Evolutionary conservation across 92 coral and sea anemone genomes (phyloP), one percentile per base, ranked within the genome.

Genomic region (Porites evermanni): DNA sequence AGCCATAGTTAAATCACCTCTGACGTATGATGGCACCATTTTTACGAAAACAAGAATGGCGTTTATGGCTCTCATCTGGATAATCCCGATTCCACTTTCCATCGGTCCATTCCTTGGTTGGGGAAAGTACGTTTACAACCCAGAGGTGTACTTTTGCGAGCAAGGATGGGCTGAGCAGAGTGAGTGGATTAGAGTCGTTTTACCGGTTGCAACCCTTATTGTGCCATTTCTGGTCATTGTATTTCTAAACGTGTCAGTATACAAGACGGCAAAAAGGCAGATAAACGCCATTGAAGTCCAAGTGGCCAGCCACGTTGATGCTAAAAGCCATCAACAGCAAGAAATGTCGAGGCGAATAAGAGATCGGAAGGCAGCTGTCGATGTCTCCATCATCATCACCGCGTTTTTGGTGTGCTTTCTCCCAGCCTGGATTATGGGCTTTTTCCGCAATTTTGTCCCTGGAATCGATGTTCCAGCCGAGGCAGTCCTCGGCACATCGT

Each of bases 1-100:
- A 38, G 72, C 72, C 3, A 67, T 73, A 20, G 77, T 73, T 12
- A 73, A 73, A 21, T 73, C 77, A 7, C 77, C 77, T 16, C 7
- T 73, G 77, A 44, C 77, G 1, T 73, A 73, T 60, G n/a, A 12
- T 73, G 61, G 58, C 59, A 53, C 59, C 23, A 50, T 73, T 38
- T 38, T 38, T 2, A 73, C 75, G 3, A 71, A 7, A 7, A 12
- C 54, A 53, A 32, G 75, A 7, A 3, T 71, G 20, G 54, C n/a
- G 19, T 16, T 38, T 1, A 74, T 74, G 12, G 38, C 14, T 52
- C 44, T 74, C 8, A 74, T 74, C 59, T 74, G 78, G 78, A 7
- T 74, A 51, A 23, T 74, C 18, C 65, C 78, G 38, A 52, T 51
- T 53, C 58, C 24, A 12, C n/a, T 73, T 44, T 73, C 26, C 59